Base-by-base conservation (phyloP, 30 jellyfish, hydroid and myxozoan genomes). In the Pseudorhiza aurosa region DNA sequence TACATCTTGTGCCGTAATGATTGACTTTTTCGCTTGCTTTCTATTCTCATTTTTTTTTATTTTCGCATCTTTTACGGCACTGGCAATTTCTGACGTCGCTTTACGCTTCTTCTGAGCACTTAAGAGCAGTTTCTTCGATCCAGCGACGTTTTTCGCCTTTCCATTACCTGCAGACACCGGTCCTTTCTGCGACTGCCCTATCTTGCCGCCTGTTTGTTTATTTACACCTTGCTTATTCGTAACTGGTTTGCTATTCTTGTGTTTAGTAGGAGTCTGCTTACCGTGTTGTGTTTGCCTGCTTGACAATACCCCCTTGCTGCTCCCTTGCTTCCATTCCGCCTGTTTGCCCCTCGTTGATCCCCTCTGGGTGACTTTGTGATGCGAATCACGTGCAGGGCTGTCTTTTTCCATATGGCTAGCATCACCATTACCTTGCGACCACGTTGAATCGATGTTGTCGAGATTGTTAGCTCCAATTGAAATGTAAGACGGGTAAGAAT, bases 381-480 rank as follows among this genome's bases (percentile, higher is more conserved):
- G 51, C 21, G 36, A 2, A 1, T 28, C 85, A 7, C 27, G 32
- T 6, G 86, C 12, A 3, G 60, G 50, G 64, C 45, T 46, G 33
- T 33, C 67, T 2, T 17, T 53, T 14, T 33, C 49, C 2, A 2
- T 49, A 17, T 8, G 25, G 10, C 26, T 46, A 14, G 32, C 75
- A 53, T 32, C 19, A 37, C 39, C 28, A 46, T 35, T 58, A 0
- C 28, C 91, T n/a, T 64, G 81, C 10, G 91, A 46, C 91, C 91
- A 80, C 2, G 58, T 80, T 0, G 91, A 31, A 44, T 65, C 84
- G n/a, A 80, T 43, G 39, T 28, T 28, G 47, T 68, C 83, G 19
- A 80, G 77, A 25, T 62, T 65, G 32, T 80, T 72, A 35, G 77
- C 69, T n/a, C 91, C 91, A 32, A 80, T 80, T 19, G 91, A 80